Percentiles rank a stretch among this genome's conserved stretches.
Conservation (phyloP, 2,797 vertebrate genomes). For the Esox masquinongy region DNA sequence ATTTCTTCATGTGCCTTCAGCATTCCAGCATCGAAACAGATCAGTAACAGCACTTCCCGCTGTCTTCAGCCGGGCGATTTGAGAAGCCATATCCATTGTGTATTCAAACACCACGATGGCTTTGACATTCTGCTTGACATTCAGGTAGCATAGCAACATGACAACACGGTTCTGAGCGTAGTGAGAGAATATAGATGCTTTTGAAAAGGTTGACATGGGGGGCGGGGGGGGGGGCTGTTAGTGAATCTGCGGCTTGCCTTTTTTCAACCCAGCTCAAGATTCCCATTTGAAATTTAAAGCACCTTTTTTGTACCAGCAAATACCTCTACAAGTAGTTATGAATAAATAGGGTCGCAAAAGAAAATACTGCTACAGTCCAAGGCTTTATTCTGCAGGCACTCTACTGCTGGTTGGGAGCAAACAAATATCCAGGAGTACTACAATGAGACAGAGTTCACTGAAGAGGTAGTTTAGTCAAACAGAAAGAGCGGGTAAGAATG, state of each 20-base stretch:
- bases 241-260: conserved; percentile 57
- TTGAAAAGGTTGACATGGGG: conserved; percentile 79
- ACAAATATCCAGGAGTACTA: conserved; percentile 47
- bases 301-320: conserved; percentile 66
- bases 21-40: not conserved
- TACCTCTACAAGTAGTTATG: conserved; percentile 62
- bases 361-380: conserved; percentile 29
- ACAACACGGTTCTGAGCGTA: conserved; percentile 74
- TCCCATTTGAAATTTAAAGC: conserved; percentile 75
- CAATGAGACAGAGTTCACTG: conserved; percentile 48
- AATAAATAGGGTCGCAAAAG: conserved; percentile 63
- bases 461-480: conserved; percentile 15
- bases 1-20: not conserved
- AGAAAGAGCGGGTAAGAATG: conserved; percentile 60
- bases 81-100: conserved; percentile 1
- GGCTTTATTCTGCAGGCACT: conserved; percentile 58
- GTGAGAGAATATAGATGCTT: conserved; percentile 73
- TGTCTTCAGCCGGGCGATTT: not conserved
- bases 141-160: conserved; percentile 81
- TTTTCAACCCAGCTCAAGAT: conserved; percentile 60
- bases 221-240: conserved; percentile 40
- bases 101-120: conserved; percentile 39
- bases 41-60: conserved; percentile 1
- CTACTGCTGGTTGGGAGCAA: conserved; percentile 39
- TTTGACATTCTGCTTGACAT: conserved; percentile 77